Conservation (phyloP, 2,113 vertebrate genomes). For the Pterophyllum scalare region DNA sequence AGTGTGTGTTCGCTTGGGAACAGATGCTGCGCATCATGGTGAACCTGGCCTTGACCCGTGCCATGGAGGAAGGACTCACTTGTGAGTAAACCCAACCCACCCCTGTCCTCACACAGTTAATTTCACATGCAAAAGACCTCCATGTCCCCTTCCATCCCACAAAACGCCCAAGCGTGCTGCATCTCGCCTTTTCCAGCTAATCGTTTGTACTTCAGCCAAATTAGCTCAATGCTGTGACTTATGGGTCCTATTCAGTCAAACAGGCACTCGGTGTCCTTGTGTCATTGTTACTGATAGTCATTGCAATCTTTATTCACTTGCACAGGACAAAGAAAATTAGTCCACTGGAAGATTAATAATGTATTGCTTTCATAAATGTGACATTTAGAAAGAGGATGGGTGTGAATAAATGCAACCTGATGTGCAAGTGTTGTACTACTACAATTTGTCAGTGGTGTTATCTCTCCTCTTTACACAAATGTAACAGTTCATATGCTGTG, state of each 20-base stretch:
- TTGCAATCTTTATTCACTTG: neutral
- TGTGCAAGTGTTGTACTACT: conserved; percentile 1
- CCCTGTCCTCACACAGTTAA: neutral
- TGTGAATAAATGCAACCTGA: neutral
- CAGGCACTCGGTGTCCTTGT: neutral
- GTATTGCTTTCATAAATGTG: neutral
- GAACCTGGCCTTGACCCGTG: conserved; percentile 63
- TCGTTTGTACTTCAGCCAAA: neutral
- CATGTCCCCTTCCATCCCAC: conserved; percentile 7
- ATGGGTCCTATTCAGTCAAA: neutral
- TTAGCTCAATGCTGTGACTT: neutral
- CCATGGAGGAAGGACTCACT: conserved; percentile 51
- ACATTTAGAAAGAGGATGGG: neutral
- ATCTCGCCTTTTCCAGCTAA: neutral
- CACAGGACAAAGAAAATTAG: neutral
- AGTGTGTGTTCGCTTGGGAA: conserved; percentile 47
- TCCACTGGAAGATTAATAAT: neutral
- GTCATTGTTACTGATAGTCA: neutral
- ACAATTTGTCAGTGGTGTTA: conserved; percentile 21
- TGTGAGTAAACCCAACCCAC: conserved; percentile 65
- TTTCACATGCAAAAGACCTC: conserved; percentile 36
- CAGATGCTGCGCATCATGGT: conserved; percentile 74
- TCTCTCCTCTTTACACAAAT: conserved; percentile 11
- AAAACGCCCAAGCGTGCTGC: neutral
- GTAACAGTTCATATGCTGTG: conserved; percentile 23